Base-by-base conservation (phyloP, 1,140 invertebrate genomes). In the Potamilus streckersoni region DNA sequence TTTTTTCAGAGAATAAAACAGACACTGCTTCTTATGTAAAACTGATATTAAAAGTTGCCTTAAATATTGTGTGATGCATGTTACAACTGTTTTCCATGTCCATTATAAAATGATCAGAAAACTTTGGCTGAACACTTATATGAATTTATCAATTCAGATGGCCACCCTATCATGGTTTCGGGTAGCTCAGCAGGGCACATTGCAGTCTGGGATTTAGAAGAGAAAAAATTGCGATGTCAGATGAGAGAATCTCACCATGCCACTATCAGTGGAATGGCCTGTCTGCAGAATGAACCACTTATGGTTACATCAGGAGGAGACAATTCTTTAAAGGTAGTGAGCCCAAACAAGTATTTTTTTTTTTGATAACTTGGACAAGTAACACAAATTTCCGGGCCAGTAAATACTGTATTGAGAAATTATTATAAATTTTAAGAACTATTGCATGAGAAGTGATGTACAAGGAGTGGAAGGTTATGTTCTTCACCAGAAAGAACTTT, bases 191-290 rank as follows among this genome's bases (percentile, higher is more conserved):
- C 82, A 55, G 92, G 92, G 13, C 95, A 98, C 84, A 92, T 99
- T 80, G 95, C 96, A 0, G 92, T 98, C 82, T 99, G 98, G 98
- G 94, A 99, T 91, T 92, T 99, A 58, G 96, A 99, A 87, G 93
- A 97, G 73, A 93, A 92, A 80, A 93, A 93, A 86, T 92, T 98
- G 2, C 91, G 93, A 27, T 93, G 93, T 83, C 95, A 96, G 86
- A 91, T 96, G 20, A 79, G 90, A 73, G 85, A 93, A 75, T 96
- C 95, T 23, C 98, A 99, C 76, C 55, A 73, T 23, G 91, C 91
- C 19, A 83, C 92, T 59, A 93, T 99, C 2, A 93, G 93, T 27
- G 96, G 96, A 1, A 89, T 98, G 60, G 91, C 94, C 76, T 98
- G 94, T 90, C 90, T 99, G 19, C 93, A 94, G 27, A 94, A 93